These are phyloP conservation scores for Eupithecia vulgata DNA, from an alignment of 2,888 invertebrate genomes.

Conservation along the genomic window DNA sequence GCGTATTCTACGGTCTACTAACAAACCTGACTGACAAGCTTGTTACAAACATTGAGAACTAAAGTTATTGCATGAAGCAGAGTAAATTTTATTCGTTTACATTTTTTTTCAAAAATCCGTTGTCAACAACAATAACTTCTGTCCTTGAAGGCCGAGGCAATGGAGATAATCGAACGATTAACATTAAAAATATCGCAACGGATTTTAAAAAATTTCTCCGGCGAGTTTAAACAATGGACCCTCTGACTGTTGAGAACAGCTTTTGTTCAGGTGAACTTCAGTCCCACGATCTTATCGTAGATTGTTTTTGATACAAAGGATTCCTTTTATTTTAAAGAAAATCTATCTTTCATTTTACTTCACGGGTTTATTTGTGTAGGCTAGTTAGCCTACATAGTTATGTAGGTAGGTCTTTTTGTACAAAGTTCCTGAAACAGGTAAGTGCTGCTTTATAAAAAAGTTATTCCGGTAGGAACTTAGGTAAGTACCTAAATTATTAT, in stretches of 20 bases:
- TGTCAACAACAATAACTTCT: background rate
- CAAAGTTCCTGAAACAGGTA: too few species aligned
- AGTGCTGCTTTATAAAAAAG: too few species aligned
- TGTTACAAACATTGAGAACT: too few species aligned
- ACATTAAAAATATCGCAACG: background rate
- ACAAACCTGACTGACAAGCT: too few species aligned
- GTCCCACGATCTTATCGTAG: background rate
- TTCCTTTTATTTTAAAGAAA: background rate
- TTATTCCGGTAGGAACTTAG: too few species aligned
- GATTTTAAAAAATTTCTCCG: background rate
- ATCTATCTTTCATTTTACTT: background rate
- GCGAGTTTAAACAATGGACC: conserved; percentile 3
- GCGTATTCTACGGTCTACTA: too few species aligned
- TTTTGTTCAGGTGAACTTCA: conserved; percentile 7
- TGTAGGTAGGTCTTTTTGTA: too few species aligned
- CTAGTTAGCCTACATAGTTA: too few species aligned
- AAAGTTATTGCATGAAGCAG: background rate
- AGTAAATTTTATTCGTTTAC: background rate
- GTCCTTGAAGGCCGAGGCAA: background rate
- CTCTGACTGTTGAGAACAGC: background rate
- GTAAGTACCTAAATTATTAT: too few species aligned
- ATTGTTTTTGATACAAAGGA: conserved; percentile 1
- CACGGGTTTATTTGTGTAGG: too few species aligned
- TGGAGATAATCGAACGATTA: background rate
- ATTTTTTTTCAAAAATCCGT: background rate